Conservation (phyloP, 2,113 vertebrate species). For the Larimichthys polyactis region DNA sequence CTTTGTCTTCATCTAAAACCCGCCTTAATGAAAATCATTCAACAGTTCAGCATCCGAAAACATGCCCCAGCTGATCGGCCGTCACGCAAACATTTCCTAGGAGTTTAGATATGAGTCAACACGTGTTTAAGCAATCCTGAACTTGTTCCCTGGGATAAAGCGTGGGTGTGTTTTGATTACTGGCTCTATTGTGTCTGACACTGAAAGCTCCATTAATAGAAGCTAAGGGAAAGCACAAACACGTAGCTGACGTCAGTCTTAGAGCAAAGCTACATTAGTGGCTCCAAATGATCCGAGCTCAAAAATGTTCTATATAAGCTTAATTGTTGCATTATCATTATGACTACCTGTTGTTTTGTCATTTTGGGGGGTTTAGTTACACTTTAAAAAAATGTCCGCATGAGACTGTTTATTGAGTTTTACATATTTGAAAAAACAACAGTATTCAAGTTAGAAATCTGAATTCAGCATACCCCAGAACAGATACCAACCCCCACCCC, state of each 20-base stretch:
- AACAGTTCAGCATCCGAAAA: no score
- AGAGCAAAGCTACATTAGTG: no score
- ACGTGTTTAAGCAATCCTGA: background rate
- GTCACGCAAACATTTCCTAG: conserved; percentile 8
- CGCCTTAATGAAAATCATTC: background rate
- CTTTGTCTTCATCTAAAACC: background rate
- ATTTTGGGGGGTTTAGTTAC: no score
- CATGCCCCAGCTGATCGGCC: background rate
- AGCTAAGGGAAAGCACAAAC: background rate
- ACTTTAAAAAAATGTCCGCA: no score
- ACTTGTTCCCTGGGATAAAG: background rate
- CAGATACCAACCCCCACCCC: no score
- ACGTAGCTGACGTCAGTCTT: background rate
- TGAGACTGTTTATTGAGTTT: no score
- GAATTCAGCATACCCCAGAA: no score
- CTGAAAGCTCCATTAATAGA: background rate
- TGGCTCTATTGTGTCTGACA: background rate
- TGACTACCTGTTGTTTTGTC: background rate
- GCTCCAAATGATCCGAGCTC: background rate
- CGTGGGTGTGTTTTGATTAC: background rate
- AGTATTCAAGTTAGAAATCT: no score
- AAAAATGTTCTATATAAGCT: no score
- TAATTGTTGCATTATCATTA: background rate
- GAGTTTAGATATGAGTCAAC: conserved; percentile 4
- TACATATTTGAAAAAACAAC: no score